A percentile compares a stretch with the other conserved stretches of the same genome.
Evolutionary conservation across 1,140 invertebrate genomes (phyloP).

Genomic region (Agrypnia vestita): DNA sequence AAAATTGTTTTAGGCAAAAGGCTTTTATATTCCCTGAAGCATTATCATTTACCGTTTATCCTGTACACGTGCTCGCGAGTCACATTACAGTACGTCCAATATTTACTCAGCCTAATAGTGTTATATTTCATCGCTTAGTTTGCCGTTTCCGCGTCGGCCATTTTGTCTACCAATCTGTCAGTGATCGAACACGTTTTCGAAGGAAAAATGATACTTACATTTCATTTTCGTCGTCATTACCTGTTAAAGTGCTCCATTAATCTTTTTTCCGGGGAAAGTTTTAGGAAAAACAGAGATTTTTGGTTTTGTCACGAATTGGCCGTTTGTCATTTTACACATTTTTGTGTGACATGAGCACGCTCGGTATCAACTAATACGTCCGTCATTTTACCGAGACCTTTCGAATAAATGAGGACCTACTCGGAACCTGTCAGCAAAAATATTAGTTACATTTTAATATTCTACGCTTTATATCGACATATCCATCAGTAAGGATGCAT

Average conservation of each 20-base stretch:
- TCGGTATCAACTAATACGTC: slow-evolving; percentile 20
- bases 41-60: no score
- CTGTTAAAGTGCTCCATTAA: slow-evolving; percentile 49
- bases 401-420: neutral
- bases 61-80: no score
- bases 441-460: no score
- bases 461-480: no score
- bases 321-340: slow-evolving; percentile 51
- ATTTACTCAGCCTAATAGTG: no score
- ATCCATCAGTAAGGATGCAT: no score
- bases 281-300: slow-evolving; percentile 44
- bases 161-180: slow-evolving; percentile 39
- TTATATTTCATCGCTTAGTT: slow-evolving; percentile 1
- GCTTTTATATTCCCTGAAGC: no score
- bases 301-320: slow-evolving; percentile 49
- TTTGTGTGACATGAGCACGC: slow-evolving; percentile 25
- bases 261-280: slow-evolving; percentile 34
- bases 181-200: slow-evolving; percentile 42
- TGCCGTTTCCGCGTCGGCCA: slow-evolving; percentile 17
- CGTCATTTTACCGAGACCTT: slow-evolving; percentile 16
- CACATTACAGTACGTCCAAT: no score
- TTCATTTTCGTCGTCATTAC: slow-evolving; percentile 55
- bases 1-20: no score
- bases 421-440: no score
- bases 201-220: slow-evolving; percentile 55